Conservation (phyloP, 2,113 vertebrate species). For the Chlamydotis undulata region DNA sequence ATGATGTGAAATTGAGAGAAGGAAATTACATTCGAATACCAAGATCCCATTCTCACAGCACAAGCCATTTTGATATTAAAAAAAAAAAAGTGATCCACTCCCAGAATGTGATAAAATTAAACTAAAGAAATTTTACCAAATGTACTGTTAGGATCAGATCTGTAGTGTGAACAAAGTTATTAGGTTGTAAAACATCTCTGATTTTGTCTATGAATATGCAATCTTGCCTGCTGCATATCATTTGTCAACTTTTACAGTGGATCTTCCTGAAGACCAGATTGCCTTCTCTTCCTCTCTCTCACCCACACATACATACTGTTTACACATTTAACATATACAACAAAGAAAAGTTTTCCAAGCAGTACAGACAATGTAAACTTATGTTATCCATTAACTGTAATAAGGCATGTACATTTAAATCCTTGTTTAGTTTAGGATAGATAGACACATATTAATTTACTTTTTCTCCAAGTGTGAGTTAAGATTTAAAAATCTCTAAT, state of each 20-base stretch:
- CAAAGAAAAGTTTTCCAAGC: not conserved
- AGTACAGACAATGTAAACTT: not conserved
- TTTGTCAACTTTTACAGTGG: not conserved
- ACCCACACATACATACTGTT: not conserved
- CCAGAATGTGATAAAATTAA: not conserved
- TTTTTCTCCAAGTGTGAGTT: not conserved
- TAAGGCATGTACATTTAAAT: not conserved
- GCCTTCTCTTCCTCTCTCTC: not conserved
- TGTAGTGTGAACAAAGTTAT: not conserved
- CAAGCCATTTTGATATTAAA: not conserved
- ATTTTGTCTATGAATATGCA: not conserved
- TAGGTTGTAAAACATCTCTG: not conserved
- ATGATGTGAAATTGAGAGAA: not conserved
- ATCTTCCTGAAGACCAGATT: not conserved
- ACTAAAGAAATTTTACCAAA: not conserved
- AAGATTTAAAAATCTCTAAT: not conserved
- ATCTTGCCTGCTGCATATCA: fast-evolving
- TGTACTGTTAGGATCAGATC: not conserved
- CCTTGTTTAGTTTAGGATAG: not conserved
- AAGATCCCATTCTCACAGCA: not conserved
- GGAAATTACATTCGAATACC: not conserved
- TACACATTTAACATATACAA: not conserved
- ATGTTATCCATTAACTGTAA: not conserved
- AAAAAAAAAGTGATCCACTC: not conserved
- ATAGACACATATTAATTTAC: too few relatives aligned